phyloP scores from a whole-genome alignment of 1,140 invertebrate species.

The Lasaia peninsularis region DNA sequence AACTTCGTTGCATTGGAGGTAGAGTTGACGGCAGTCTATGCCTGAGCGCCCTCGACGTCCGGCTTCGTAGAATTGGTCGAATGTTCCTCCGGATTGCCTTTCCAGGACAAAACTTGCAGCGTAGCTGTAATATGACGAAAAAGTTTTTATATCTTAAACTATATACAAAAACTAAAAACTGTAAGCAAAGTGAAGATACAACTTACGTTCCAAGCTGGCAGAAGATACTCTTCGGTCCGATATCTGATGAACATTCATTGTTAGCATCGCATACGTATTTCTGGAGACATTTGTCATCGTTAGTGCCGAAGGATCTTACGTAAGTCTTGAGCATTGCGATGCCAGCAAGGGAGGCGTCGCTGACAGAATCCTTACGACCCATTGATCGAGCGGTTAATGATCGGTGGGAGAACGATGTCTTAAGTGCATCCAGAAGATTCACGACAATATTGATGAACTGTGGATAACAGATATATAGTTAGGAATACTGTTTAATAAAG shows the following conservation, averaged over 20 bases:
- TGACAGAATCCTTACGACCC: conserved; percentile 90
- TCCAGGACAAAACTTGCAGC: conserved; percentile 90
- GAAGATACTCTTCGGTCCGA: conserved; percentile 90
- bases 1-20: conserved; percentile 91
- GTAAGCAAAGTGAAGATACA: background rate
- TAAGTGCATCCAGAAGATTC: conserved; percentile 91
- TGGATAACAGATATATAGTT: conserved; percentile 28
- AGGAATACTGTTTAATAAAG: no score
- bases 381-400: conserved; percentile 88
- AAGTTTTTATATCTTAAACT: background rate
- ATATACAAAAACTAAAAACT: no score
- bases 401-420: conserved; percentile 93
- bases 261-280: conserved; percentile 93
- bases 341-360: conserved; percentile 90
- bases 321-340: conserved; percentile 93
- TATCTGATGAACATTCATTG: conserved; percentile 89
- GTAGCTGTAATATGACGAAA: conserved; percentile 80
- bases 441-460: conserved; percentile 95
- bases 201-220: conserved; percentile 96
- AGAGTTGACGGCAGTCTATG: conserved; percentile 88
- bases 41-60: conserved; percentile 89
- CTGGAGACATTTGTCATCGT: conserved; percentile 87
- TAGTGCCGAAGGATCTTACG: conserved; percentile 88
- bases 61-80: conserved; percentile 90
- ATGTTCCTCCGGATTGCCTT: conserved; percentile 83